These are phyloP conservation scores for Riparia riparia DNA, from an alignment of 2,113 vertebrate species.

Conservation along the genomic window DNA sequence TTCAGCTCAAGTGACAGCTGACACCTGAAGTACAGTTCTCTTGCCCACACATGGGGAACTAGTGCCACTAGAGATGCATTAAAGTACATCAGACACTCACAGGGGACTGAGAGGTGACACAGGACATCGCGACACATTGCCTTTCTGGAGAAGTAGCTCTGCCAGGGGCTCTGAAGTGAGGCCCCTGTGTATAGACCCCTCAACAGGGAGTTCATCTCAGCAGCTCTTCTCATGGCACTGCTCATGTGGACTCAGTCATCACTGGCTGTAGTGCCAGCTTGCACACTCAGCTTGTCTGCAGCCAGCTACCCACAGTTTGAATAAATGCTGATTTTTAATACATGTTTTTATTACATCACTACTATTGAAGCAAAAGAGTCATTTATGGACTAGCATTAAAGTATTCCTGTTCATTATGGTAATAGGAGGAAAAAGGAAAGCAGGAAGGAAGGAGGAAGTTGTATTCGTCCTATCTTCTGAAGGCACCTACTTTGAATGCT, in stretches of 20 bases:
- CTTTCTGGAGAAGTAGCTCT: not conserved
- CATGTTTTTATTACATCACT: not conserved
- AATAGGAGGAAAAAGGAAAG: not conserved
- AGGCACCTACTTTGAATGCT: not conserved
- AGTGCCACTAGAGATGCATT: not conserved
- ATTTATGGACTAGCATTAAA: not conserved
- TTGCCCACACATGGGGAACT: accelerated
- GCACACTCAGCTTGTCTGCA: not conserved
- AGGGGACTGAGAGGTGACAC: not conserved
- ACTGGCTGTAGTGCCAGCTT: not conserved
- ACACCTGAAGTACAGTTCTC: not conserved
- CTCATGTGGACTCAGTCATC: not conserved
- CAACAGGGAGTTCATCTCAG: not conserved
- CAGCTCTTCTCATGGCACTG: not conserved
- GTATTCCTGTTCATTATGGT: not conserved
- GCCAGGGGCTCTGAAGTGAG: not conserved
- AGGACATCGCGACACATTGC: not conserved
- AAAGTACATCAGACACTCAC: not conserved
- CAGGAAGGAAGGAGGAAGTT: not conserved
- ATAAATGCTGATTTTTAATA: not conserved
- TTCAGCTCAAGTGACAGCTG: not conserved
- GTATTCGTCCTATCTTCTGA: not conserved
- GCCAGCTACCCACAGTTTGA: not conserved
- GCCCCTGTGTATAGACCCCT: not conserved
- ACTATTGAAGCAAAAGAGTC: not conserved